These are phyloP conservation scores for Ypsolopha sequella DNA, from an alignment of 2,888 invertebrate genomes.

Conservation along the genomic window DNA sequence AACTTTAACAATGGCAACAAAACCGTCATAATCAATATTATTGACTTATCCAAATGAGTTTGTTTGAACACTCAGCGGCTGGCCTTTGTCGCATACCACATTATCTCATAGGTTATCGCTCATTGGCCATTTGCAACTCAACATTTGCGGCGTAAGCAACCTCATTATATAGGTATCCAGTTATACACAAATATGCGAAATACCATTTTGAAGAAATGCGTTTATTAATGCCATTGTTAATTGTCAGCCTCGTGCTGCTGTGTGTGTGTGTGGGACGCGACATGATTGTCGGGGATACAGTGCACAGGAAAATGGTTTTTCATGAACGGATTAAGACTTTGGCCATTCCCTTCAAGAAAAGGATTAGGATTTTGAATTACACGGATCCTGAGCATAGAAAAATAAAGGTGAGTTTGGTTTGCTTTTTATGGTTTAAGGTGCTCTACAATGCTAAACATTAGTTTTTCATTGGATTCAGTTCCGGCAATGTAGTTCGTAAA, in stretches of 20 bases:
- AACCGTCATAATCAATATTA: no score
- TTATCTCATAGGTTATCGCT: slow-evolving; percentile 30
- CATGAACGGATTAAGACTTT: slow-evolving; percentile 60
- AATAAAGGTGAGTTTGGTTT: slow-evolving; percentile 36
- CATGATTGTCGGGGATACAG: slow-evolving; percentile 58
- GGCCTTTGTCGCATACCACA: no score
- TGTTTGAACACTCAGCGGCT: no score
- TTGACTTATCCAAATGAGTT: no score
- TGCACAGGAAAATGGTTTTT: slow-evolving; percentile 62
- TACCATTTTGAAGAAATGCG: slow-evolving; percentile 39
- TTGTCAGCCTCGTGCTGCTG: slow-evolving; percentile 14
- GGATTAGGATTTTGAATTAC: slow-evolving; percentile 45
- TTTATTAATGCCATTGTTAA: slow-evolving; percentile 27
- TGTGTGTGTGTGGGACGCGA: slow-evolving; percentile 23
- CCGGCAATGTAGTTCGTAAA: no score
- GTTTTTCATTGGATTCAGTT: no score
- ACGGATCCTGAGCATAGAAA: slow-evolving; percentile 49
- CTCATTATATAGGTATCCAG: neutral
- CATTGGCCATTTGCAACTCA: slow-evolving; percentile 3
- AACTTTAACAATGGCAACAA: no score
- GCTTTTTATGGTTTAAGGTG: neutral
- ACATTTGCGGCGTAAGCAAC: neutral
- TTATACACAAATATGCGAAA: slow-evolving; percentile 10
- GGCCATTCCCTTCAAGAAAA: slow-evolving; percentile 60
- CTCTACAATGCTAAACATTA: no score